phyloP scores from a whole-genome alignment of 1,140 invertebrate species.

The Drosophila quadrilineata region DNA sequence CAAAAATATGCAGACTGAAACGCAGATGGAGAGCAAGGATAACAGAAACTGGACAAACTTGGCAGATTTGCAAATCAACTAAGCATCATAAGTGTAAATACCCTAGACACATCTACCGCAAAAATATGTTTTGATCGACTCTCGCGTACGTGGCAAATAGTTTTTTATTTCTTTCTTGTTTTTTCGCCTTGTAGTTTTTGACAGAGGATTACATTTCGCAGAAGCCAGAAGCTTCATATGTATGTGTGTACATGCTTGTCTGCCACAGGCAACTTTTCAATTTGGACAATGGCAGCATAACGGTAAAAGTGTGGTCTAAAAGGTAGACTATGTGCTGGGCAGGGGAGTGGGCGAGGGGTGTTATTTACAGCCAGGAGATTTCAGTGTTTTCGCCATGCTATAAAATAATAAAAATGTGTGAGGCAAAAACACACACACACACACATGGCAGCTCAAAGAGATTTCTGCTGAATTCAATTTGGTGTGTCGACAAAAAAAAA shows the following conservation, averaged over 20 bases:
- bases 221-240: not conserved
- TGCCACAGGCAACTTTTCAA: conserved; percentile 47
- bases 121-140: too few species aligned
- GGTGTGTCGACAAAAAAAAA: conserved; percentile 20
- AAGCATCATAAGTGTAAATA: too few species aligned
- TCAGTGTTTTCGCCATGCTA: conserved; percentile 44
- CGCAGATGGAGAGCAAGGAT: conserved; percentile 14
- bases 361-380: conserved; percentile 15
- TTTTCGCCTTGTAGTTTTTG: too few species aligned
- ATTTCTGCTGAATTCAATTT: conserved; percentile 73
- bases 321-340: too few species aligned
- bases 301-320: not conserved
- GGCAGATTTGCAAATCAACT: too few species aligned
- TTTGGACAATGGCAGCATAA: conserved; percentile 42
- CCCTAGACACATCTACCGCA: too few species aligned
- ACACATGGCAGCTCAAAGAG: conserved; percentile 61
- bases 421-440: conserved; percentile 15
- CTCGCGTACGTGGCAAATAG: too few species aligned
- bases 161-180: too few species aligned
- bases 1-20: conserved; percentile 15
- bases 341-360: not conserved
- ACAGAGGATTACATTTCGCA: too few species aligned
- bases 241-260: not conserved
- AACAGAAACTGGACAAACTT: conserved; percentile 33
- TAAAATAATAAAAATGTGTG: conserved; percentile 73